These are phyloP conservation scores for Cotesia typhae DNA, from an alignment of 1,140 invertebrate species.

Conservation along the genomic window DNA sequence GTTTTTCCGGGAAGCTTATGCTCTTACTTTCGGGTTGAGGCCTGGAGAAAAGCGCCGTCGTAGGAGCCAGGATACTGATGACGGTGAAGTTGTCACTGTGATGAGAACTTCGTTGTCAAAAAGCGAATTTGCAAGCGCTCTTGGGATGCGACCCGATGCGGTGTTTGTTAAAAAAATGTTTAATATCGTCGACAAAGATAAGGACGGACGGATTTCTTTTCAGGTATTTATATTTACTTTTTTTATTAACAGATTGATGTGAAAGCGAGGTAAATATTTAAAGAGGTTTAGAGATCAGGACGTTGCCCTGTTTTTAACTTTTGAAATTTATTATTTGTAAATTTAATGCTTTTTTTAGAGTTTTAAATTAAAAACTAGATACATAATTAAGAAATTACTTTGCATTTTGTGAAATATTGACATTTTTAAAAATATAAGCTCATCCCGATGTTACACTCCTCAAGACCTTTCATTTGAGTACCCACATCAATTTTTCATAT, in stretches of 20 bases:
- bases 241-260: background rate
- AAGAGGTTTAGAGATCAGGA: background rate
- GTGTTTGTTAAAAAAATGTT: conserved; percentile 99
- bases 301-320: background rate
- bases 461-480: too few relatives aligned
- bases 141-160: conserved; percentile 95
- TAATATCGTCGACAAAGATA: conserved; percentile 96
- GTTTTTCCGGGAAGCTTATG: conserved; percentile 98
- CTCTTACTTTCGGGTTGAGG: conserved; percentile 87
- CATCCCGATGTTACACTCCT: too few relatives aligned
- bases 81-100: conserved; percentile 86
- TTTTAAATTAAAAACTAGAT: too few relatives aligned
- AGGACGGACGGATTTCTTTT: conserved; percentile 95
- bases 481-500: too few relatives aligned
- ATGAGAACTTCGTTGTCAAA: conserved; percentile 94
- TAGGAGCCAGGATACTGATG: conserved; percentile 77
- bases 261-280: background rate
- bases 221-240: conserved; percentile 68
- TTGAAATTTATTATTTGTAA: too few relatives aligned
- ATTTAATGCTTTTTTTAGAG: too few relatives aligned
- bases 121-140: conserved; percentile 94
- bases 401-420: too few relatives aligned
- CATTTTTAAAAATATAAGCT: too few relatives aligned
- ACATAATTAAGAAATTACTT: too few relatives aligned
- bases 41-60: conserved; percentile 75